These are phyloP conservation scores for Andrena haemorrhoa DNA, from an alignment of 2,888 invertebrate species.

Conservation along the genomic window DNA sequence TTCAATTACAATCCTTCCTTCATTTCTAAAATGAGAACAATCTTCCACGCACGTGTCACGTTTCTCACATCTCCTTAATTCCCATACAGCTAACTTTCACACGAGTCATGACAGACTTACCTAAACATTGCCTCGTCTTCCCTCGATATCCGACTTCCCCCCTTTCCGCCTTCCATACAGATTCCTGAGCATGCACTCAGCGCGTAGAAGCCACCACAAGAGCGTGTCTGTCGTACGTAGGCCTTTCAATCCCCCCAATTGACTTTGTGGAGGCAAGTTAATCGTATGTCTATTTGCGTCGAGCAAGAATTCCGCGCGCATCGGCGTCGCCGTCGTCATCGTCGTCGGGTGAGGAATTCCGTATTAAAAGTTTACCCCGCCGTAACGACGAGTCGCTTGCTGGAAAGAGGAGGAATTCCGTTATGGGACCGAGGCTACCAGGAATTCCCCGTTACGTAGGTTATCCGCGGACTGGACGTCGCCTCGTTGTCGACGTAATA, in stretches of 20 bases:
- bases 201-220: slow-evolving; percentile 44
- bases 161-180: slow-evolving; percentile 4
- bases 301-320: slow-evolving; percentile 64
- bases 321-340: slow-evolving; percentile 47
- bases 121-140: slow-evolving; percentile 2
- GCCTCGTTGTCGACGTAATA: slow-evolving; percentile 57
- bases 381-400: slow-evolving; percentile 45
- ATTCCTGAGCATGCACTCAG: slow-evolving; percentile 38
- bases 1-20: no score
- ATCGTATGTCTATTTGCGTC: slow-evolving; percentile 69
- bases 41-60: no score
- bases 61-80: not conserved
- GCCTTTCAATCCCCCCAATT: slow-evolving; percentile 49
- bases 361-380: slow-evolving; percentile 73
- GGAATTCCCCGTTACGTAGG: slow-evolving; percentile 69
- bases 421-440: slow-evolving; percentile 56
- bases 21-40: no score
- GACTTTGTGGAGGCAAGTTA: slow-evolving; percentile 49
- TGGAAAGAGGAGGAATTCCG: slow-evolving; percentile 69
- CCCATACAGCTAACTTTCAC: not conserved
- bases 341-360: slow-evolving; percentile 70
- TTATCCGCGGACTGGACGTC: slow-evolving; percentile 30
- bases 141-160: not conserved
- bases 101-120: not conserved
- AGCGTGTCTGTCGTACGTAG: slow-evolving; percentile 40